Evolutionary conservation across 2,797 vertebrate genomes (phyloP).

Genomic region (Trachurus trachurus): DNA sequence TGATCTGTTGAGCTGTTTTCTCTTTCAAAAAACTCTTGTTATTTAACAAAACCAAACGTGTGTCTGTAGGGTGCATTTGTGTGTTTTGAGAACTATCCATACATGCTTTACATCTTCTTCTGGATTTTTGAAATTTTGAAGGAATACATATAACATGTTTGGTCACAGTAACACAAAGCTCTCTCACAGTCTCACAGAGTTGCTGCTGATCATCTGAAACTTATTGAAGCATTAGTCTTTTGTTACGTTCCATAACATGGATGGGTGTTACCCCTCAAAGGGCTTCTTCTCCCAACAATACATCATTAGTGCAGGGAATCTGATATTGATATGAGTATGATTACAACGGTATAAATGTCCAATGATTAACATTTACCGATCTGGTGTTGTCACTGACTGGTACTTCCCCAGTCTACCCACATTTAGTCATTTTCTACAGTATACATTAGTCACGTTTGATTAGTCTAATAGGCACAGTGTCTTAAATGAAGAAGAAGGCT

Average conservation of each 20-base stretch:
- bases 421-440: no score
- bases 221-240: neutral
- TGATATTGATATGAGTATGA: neutral
- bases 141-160: slow-evolving; percentile 3
- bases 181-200: slow-evolving; percentile 4
- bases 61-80: neutral
- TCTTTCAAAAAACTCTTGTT: neutral
- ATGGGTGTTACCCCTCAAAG: neutral
- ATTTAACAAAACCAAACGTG: neutral
- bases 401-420: no score
- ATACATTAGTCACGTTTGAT: no score
- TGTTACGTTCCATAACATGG: neutral
- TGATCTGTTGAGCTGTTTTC: neutral
- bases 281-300: neutral
- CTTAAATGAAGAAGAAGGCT: no score
- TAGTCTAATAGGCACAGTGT: no score
- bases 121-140: neutral
- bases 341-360: neutral
- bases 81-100: neutral
- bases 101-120: neutral
- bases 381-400: no score
- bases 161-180: slow-evolving; percentile 16
- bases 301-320: neutral
- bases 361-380: neutral
- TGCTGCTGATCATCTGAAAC: slow-evolving; percentile 4